phyloP scores from a whole-genome alignment of 2,888 invertebrate species.

The Oligia latruncula region DNA sequence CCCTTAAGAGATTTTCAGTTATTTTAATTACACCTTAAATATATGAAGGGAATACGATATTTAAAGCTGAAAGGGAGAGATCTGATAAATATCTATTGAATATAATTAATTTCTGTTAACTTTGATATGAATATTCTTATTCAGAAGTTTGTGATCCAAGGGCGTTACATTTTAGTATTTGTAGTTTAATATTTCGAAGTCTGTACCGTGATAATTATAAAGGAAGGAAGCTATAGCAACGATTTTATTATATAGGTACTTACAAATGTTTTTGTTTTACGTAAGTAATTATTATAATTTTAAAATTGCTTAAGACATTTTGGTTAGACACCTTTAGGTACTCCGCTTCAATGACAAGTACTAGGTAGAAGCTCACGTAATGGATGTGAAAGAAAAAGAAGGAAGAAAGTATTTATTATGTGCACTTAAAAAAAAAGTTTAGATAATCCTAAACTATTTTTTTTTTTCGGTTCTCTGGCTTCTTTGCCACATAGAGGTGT shows the following conservation, averaged over 20 bases:
- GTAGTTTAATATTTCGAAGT: neutral
- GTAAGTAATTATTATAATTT: too few relatives aligned
- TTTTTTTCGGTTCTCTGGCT: too few relatives aligned
- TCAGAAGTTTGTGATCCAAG: neutral
- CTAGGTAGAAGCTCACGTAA: neutral
- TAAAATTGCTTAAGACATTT: too few relatives aligned
- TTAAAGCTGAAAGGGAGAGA: neutral
- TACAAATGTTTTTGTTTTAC: too few relatives aligned
- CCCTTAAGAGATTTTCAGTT: neutral
- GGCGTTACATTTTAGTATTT: slow-evolving; percentile 5
- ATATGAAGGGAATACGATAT: neutral
- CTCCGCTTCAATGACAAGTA: neutral
- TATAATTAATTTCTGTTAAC: neutral
- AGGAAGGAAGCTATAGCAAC: too few relatives aligned
- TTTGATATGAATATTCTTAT: slow-evolving; percentile 12
- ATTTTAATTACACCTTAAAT: neutral
- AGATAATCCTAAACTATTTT: too few relatives aligned
- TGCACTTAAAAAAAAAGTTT: too few relatives aligned
- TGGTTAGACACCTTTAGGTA: too few relatives aligned
- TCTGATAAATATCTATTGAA: slow-evolving; percentile 12
- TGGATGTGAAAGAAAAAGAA: neutral
- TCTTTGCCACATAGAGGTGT: too few relatives aligned
- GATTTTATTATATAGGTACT: too few relatives aligned
- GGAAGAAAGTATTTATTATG: neutral
- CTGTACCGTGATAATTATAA: neutral